Percentiles rank a stretch among this genome's conserved stretches.
Evolutionary conservation across 2,113 vertebrate species (phyloP).

Genomic region (Struthio camelus): DNA sequence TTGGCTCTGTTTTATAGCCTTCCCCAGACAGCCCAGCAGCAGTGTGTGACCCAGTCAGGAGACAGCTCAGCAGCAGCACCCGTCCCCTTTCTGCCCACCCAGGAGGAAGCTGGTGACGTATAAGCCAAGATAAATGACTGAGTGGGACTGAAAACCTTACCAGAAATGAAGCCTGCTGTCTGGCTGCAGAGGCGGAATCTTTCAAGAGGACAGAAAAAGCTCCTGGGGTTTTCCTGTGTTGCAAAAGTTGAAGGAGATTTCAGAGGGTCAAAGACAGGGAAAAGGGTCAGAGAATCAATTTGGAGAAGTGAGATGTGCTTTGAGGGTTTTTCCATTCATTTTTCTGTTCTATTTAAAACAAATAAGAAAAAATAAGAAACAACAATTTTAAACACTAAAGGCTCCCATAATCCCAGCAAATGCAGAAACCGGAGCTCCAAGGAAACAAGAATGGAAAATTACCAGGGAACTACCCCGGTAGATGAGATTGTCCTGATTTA

Average conservation of each 20-base stretch:
- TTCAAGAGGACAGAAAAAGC: background rate
- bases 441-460: conserved; percentile 19
- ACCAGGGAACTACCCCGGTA: background rate
- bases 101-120: conserved; percentile 31
- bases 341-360: background rate
- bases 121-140: background rate
- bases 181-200: conserved; percentile 8
- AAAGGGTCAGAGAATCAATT: background rate
- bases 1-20: conserved; percentile 68
- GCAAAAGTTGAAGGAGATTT: background rate
- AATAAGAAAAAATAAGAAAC: background rate
- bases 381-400: conserved; percentile 10
- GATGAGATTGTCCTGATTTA: background rate
- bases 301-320: background rate
- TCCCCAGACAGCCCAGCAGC: conserved; percentile 43
- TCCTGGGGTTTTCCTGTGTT: background rate
- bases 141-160: background rate
- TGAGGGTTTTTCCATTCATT: background rate
- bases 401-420: background rate
- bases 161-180: background rate
- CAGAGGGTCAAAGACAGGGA: background rate
- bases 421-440: background rate
- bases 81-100: conserved; percentile 43
- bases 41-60: conserved; percentile 65
- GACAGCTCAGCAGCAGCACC: conserved; percentile 20